Base-by-base conservation (phyloP, 2,797 vertebrate species). In the Spinibarbus caldwelli region DNA sequence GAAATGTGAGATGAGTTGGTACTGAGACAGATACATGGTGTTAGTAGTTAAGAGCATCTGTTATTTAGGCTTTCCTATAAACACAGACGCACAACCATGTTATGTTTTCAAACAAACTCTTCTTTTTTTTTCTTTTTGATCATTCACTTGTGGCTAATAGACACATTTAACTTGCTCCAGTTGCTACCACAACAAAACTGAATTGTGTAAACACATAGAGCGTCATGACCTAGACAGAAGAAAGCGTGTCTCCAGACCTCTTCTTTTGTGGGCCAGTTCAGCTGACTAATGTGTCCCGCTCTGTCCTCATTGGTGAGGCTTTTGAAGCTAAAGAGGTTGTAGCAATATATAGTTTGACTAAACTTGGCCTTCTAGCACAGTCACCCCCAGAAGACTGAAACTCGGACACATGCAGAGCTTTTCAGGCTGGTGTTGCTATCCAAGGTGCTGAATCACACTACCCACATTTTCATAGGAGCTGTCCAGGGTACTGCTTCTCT, bases 401-500 rank as follows among this genome's bases (percentile, higher is more conserved):
- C 81, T 83, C 23, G 57, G 52, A 70, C 82, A 85, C 83, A 83
- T 71, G 62, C 52, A 82, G 57, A 52, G 79, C 43, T 80, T 67
- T 89, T 88, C 57, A 87, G 80, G 77, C 84, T 86, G 49, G 78
- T 49, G 88, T 82, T 75, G 88, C 87, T 91, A 90, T 92, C 85
- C 86, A 91, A 78, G 88, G 90, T 90, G 91, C 82, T 81, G 87
- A 45, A 91, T 78, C 78, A 54, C 87, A 86, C 86, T 90, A 72
- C 87, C 78, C 64, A 86, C 86, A 77, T 82, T 85, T 85, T 81
- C 78, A 79, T 52, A 73, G 85, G 91, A 92, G 87, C 92, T 95
- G 88, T 93, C 92, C 89, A 29, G 54, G 31, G 91, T 92, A 7
- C 92, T 93, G 91, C 91, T 91, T 83, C 79, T 52, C 36, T 43